These are phyloP conservation scores for Gymnobelideus leadbeateri DNA, from an alignment of 2,113 vertebrate species.

Conservation along the genomic window DNA sequence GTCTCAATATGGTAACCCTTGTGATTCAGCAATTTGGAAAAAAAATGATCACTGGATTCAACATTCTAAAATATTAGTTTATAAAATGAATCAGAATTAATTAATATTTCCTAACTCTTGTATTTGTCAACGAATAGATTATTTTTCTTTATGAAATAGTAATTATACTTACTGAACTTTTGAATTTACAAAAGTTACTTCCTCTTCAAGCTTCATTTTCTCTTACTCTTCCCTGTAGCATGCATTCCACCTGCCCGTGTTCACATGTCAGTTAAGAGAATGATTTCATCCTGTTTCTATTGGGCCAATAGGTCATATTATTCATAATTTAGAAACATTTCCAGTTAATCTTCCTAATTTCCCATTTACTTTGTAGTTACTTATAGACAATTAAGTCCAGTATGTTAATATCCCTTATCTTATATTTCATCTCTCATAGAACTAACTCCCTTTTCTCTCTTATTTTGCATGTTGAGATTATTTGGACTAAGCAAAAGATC, in stretches of 20 bases:
- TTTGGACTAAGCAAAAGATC: slow-evolving; percentile 81
- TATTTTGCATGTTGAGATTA: slow-evolving; percentile 81
- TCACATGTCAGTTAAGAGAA: slow-evolving; percentile 53
- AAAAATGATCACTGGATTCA: slow-evolving; percentile 8
- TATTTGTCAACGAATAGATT: slow-evolving; percentile 10
- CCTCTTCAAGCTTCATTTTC: slow-evolving; percentile 44
- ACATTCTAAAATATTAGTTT: neutral
- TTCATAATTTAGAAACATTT: slow-evolving; percentile 74
- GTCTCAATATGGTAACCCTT: neutral
- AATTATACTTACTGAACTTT: neutral
- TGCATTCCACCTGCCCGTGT: slow-evolving; percentile 52
- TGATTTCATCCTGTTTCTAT: slow-evolving; percentile 56
- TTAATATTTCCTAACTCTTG: slow-evolving; percentile 37
- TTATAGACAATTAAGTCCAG: slow-evolving; percentile 81
- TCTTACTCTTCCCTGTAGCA: slow-evolving; percentile 38
- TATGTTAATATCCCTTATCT: slow-evolving; percentile 80
- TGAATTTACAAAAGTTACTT: neutral
- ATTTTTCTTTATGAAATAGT: neutral
- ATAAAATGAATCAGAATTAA: neutral
- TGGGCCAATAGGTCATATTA: slow-evolving; percentile 63
- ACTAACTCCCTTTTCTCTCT: slow-evolving; percentile 78
- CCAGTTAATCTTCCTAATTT: slow-evolving; percentile 81
- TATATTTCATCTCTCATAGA: slow-evolving; percentile 72
- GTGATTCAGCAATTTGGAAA: neutral
- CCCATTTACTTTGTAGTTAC: slow-evolving; percentile 80